phyloP scores from a whole-genome alignment of 1,140 invertebrate genomes.

The Hesperophylax magnus region DNA sequence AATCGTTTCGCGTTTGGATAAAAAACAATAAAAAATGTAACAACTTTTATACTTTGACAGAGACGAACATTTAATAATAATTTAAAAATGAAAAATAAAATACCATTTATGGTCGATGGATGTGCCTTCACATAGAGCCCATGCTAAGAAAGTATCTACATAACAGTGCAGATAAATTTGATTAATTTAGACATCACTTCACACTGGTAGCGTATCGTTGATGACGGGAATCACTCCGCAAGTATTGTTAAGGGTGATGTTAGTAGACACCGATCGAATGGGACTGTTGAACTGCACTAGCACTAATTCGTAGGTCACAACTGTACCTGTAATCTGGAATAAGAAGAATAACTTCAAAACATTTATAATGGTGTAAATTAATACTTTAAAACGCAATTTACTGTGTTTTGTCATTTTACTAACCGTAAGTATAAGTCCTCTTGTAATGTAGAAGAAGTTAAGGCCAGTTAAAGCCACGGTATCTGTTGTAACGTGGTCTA shows the following conservation, averaged over 20 bases:
- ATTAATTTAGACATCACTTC: no score
- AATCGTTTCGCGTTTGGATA: no score
- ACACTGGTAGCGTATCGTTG: no score
- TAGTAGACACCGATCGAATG: slow-evolving; percentile 33
- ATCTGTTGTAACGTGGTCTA: slow-evolving; percentile 68
- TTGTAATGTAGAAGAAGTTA: slow-evolving; percentile 76
- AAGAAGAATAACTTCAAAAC: background rate
- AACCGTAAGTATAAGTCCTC: slow-evolving; percentile 75
- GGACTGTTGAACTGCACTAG: slow-evolving; percentile 51
- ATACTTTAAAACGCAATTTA: no score
- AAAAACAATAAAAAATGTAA: no score
- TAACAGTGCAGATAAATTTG: no score
- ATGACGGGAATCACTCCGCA: slow-evolving; percentile 4
- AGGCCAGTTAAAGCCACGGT: slow-evolving; percentile 75
- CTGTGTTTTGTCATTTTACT: slow-evolving; percentile 54
- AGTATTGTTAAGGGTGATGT: slow-evolving; percentile 49
- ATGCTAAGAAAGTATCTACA: no score
- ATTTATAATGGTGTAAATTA: background rate
- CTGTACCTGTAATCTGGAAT: slow-evolving; percentile 70
- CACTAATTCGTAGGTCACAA: slow-evolving; percentile 76
- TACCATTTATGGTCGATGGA: no score
- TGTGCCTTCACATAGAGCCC: no score
- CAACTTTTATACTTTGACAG: no score
- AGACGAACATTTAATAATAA: no score
- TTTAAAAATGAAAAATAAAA: no score